These are phyloP conservation scores for Actinia equina DNA, from an alignment of 64 coral and sea anemone genomes.

Conservation along the genomic window DNA sequence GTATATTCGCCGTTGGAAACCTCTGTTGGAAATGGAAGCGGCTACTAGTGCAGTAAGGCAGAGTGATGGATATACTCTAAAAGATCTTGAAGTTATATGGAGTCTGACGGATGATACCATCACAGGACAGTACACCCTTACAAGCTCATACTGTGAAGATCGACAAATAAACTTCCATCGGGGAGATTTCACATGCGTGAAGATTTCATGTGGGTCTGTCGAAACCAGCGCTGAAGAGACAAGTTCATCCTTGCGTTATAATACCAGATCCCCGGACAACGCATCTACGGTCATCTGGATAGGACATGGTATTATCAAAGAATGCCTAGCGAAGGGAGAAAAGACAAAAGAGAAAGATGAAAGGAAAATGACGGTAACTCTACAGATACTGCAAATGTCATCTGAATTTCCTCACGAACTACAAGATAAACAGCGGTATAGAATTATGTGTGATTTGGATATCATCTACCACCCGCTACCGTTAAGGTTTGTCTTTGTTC, in stretches of 20 bases:
- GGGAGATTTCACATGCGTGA: slow-evolving; percentile 36
- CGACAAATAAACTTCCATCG: slow-evolving; percentile 29
- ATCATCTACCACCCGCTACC: neutral
- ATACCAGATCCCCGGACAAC: neutral
- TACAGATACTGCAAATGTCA: neutral
- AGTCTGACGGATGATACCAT: neutral
- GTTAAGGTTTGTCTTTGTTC: slow-evolving; percentile 2
- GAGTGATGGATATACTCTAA: slow-evolving; percentile 61
- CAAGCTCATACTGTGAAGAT: neutral
- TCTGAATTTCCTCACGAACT: neutral
- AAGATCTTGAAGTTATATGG: slow-evolving; percentile 28
- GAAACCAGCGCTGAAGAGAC: neutral
- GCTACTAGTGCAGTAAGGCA: slow-evolving; percentile 56
- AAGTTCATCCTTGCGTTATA: neutral
- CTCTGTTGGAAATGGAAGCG: slow-evolving; percentile 67
- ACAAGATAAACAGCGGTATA: neutral
- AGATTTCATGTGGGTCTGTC: neutral
- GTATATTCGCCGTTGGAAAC: slow-evolving; percentile 50
- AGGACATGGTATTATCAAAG: neutral
- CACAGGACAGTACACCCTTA: neutral
- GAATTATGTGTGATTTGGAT: neutral
- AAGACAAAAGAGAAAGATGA: neutral
- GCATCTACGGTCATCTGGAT: neutral
- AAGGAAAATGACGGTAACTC: neutral
- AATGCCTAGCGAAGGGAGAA: neutral